phyloP scores from a whole-genome alignment of 1,140 invertebrate species.

The Aphelenchoides fujianensis region DNA sequence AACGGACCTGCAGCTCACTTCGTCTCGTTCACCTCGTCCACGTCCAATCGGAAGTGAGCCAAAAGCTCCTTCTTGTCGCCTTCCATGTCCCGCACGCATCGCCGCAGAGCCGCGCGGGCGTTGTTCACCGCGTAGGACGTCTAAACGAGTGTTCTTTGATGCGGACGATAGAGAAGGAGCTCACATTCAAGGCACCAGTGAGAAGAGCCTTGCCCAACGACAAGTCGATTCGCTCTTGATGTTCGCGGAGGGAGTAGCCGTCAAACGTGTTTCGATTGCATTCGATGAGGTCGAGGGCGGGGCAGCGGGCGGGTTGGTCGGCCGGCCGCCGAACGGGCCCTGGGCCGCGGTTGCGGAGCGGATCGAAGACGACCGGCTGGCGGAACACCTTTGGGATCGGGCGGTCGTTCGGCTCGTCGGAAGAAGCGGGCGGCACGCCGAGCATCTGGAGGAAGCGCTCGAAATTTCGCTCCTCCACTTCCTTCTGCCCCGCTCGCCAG shows the following conservation, averaged over 20 bases:
- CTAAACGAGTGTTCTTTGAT: background rate
- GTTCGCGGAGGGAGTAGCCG: conserved; percentile 8
- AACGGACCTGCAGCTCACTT: background rate
- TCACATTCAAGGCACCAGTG: background rate
- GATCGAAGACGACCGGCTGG: background rate
- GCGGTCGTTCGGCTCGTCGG: background rate
- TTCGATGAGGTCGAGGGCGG: background rate
- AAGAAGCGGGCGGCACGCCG: background rate
- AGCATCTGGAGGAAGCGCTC: background rate
- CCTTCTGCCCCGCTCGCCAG: background rate
- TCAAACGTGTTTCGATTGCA: conserved; percentile 4
- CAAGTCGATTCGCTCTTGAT: conserved; percentile 9
- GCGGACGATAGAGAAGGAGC: background rate
- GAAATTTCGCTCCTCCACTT: background rate
- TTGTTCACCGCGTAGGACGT: conserved; percentile 1
- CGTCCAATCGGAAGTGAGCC: background rate
- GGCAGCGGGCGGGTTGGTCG: background rate
- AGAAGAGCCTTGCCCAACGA: background rate
- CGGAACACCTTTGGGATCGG: background rate
- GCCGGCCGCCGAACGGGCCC: conserved; percentile 1
- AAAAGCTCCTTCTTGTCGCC: background rate
- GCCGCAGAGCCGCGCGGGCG: background rate
- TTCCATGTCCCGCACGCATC: background rate
- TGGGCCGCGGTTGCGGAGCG: background rate
- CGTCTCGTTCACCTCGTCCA: background rate